Conservation (phyloP, 2,797 vertebrate genomes). For the Crocidura indochinensis region DNA sequence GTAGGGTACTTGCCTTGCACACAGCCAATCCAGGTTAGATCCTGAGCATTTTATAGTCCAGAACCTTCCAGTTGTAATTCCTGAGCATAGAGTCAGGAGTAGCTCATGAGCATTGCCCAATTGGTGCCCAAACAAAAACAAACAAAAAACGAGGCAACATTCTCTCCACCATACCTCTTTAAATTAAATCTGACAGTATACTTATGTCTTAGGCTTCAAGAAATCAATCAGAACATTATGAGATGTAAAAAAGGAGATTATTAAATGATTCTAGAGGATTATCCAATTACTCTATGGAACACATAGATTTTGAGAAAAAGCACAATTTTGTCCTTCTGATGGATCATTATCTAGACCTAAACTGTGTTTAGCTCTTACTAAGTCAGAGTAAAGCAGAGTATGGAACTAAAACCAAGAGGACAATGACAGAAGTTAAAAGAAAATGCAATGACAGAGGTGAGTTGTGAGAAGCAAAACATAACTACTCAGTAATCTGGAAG, state of each 20-base stretch:
- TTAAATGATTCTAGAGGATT: background rate
- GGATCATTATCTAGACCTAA: slow-evolving; percentile 17
- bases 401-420: slow-evolving; percentile 24
- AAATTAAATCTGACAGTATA: slow-evolving; percentile 25
- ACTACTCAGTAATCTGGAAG: too few relatives aligned
- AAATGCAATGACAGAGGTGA: background rate
- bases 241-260: background rate
- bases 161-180: slow-evolving; percentile 24
- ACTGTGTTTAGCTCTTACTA: background rate
- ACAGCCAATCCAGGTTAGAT: too few relatives aligned
- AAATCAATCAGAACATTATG: slow-evolving; percentile 12
- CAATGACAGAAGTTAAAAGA: background rate
- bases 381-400: slow-evolving; percentile 13
- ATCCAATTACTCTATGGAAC: slow-evolving; percentile 44
- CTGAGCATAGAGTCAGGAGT: too few relatives aligned
- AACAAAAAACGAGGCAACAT: background rate
- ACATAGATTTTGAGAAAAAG: slow-evolving; percentile 60
- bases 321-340: slow-evolving; percentile 24
- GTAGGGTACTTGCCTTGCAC: too few relatives aligned
- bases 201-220: slow-evolving; percentile 23
- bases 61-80: too few relatives aligned
- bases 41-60: too few relatives aligned
- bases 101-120: too few relatives aligned
- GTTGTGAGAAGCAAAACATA: too few relatives aligned
- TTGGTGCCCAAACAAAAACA: too few relatives aligned